phyloP scores from a whole-genome alignment of 2,888 invertebrate species.

The Pammene aurita region DNA sequence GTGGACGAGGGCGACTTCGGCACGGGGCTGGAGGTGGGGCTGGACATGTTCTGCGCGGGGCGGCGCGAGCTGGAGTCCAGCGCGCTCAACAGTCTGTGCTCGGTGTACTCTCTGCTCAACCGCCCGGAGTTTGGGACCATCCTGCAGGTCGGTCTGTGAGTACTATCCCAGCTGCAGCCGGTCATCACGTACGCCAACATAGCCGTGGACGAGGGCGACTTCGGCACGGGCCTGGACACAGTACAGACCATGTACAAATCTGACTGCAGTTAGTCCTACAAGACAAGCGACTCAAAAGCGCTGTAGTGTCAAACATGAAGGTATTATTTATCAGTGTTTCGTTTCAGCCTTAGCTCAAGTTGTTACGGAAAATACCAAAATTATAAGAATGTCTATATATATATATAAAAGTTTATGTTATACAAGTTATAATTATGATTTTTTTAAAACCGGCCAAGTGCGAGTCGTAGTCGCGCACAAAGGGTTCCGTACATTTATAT shows the following conservation, averaged over 20 bases:
- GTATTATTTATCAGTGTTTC: no score
- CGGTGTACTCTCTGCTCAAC: conserved; percentile 90
- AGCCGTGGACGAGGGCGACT: conserved; percentile 97
- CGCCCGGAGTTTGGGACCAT: conserved; percentile 89
- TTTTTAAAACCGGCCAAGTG: no score
- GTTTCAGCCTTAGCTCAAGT: no score
- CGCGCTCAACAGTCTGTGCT: conserved; percentile 85
- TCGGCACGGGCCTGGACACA: conserved; percentile 95
- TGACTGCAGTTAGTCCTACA: no score
- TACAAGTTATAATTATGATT: no score
- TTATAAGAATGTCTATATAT: no score
- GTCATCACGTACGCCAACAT: conserved; percentile 92
- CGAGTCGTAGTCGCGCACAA: no score
- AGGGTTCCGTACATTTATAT: no score
- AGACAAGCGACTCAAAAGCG: no score
- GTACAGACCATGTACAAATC: conserved; percentile 94
- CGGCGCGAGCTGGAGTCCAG: conserved; percentile 86
- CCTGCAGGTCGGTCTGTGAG: conserved; percentile 79
- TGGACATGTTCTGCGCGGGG: conserved; percentile 92
- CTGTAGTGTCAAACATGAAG: no score
- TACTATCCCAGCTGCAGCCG: conserved; percentile 88
- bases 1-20: conserved; percentile 98
- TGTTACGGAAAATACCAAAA: no score
- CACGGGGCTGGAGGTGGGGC: conserved; percentile 94
- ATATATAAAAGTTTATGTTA: no score